Percentiles rank a stretch among this genome's conserved stretches.
Conservation (phyloP, 2,888 invertebrate species). For the Dendrolimus pini region DNA sequence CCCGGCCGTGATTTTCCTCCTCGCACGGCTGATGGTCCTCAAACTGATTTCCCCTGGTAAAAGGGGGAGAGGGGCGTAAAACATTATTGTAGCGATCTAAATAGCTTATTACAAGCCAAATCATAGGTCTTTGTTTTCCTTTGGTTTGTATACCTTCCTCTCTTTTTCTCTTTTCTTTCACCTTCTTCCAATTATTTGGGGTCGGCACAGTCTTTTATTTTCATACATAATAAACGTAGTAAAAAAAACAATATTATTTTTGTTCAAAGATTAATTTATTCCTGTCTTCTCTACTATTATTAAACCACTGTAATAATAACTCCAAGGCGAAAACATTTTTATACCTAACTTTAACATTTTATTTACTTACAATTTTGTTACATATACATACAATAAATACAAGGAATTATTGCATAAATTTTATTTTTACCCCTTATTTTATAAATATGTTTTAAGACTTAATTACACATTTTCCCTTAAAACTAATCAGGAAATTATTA, state of each 20-base stretch:
- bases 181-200: no score
- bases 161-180: no score
- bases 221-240: no score
- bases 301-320: slow-evolving; percentile 42
- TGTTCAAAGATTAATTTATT: slow-evolving; percentile 40
- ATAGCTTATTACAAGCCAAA: no score
- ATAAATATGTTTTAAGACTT: slow-evolving; percentile 36
- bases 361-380: slow-evolving; percentile 26
- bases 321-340: slow-evolving; percentile 48
- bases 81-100: no score
- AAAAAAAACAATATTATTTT: slow-evolving; percentile 12
- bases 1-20: no score
- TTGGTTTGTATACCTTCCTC: no score
- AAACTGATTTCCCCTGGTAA: no score
- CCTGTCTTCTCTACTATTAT: slow-evolving; percentile 43
- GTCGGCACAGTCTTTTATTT: no score
- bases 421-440: slow-evolving; percentile 19
- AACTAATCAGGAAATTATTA: slow-evolving; percentile 54
- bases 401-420: slow-evolving; percentile 35
- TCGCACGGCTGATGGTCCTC: no score
- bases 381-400: slow-evolving; percentile 60
- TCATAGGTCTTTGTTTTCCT: no score
- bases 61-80: no score
- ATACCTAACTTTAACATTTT: slow-evolving; percentile 34
- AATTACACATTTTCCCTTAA: slow-evolving; percentile 43